Base-by-base conservation (phyloP, 2,888 invertebrate genomes). In the Diaphora mendica region DNA sequence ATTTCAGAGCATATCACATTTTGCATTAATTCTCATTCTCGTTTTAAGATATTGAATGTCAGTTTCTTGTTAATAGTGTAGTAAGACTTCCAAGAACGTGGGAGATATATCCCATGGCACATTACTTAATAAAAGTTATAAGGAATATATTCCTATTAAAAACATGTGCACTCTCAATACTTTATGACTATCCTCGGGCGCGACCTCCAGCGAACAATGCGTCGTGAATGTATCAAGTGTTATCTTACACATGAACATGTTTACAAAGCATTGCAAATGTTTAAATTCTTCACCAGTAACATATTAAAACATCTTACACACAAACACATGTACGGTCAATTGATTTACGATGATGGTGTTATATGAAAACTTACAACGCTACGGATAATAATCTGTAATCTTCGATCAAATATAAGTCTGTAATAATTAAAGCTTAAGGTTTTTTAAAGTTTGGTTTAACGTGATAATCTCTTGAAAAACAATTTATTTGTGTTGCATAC, bases 161-260 rank as follows among this genome's bases (percentile, higher is more conserved):
- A 42, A 20, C 13, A 42, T 26, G 26, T 62, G 33, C 55, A 55
- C 23, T 17, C 44, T 62, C 42, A 39, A 39, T 62, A 55, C 11
- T 39, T 70, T 39, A 70, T 44, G 39, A 62, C 13, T 35, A 17
- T 64, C n/a, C 48, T 33, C 64, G 33, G 33, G 44, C 64, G 64
- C 64, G 68, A 44, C 68, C 66, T 72, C 64, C 48, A 17, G 48
- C 23, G 55, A 77, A 82, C 81, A 82, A 82, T 65, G 70, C 77
- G 73, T 79, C 79, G 33, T 73, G 68, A 66, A 70, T 73, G 76
- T 81, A 69, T 73, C 74, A 48, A 30, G 67, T 71, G 69, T 69
- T 74, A 67, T 76, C 72, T 81, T 65, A 62, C 26, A 76, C 74
- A 76, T 69, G 68, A 48, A 20, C 33, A 66, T 75, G 70, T 77